Evolutionary conservation across 2,888 invertebrate genomes (phyloP), one percentile per base, ranked within the genome.

Genomic region (Chloroclystis v-ata): DNA sequence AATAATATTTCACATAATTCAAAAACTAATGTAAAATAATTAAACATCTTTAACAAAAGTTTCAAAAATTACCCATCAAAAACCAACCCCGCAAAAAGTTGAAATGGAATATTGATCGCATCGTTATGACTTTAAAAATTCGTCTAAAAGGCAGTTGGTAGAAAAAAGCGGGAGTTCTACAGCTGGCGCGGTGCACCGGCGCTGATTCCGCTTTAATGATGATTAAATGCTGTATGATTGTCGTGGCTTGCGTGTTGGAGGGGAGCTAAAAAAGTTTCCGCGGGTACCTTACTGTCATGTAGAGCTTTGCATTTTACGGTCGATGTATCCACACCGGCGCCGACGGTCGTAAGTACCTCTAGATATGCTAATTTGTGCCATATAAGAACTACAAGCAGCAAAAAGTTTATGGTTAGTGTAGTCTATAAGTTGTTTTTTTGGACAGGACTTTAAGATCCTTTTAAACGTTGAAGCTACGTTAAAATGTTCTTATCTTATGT

Each of bases 221-320:
- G 87, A 87, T 86, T 86, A 86, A 87, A 82, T 77, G 78, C 72
- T 69, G 69, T 80, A 82, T 81, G 82, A 87, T 87, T 76, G 84
- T 78, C 70, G 73, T 69, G 61, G 69, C 72, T 74, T 74, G 78
- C 74, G 75, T 73, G 72, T 51, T 37, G 33, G 47, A 54, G 51
- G 54, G 55, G 50, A 56, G 48, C 33, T 46, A 41, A 48, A 35
- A 51, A 50, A 59, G 50, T 52, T 58, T 49, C 32, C 49, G 44
- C 35, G 29, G 10, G 45, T 51, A 47, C 40, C 33, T 41, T 48
- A 44, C 51, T 49, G 43, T 42, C 50, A 51, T 52, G 43, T 49
- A 47, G 48, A 49, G 46, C 42, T 49, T 54, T 47, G 45, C 53
- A 48, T 43, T 49, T 46, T 46, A 49, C 38, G 29, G 28, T 26